Conservation (phyloP, 1,140 invertebrate species). For the Colletes gigas region DNA sequence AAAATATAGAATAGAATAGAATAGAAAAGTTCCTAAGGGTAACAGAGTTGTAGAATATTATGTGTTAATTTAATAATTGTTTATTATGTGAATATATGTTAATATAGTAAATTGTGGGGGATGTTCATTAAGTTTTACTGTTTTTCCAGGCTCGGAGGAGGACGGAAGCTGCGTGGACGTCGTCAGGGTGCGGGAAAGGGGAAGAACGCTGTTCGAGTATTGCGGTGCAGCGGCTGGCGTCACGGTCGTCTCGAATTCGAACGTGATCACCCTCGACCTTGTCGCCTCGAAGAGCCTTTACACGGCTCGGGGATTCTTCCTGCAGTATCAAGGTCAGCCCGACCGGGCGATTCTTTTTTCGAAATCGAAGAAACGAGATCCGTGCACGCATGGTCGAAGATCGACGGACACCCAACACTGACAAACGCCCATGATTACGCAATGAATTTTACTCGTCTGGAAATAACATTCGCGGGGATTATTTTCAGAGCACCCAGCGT, state of each 20-base stretch:
- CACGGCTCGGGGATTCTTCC: constrained; percentile 76
- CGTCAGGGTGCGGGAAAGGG: constrained; percentile 74
- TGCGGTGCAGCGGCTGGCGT: constrained; percentile 75
- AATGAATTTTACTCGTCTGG: constrained; percentile 14
- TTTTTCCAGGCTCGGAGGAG: constrained; percentile 66
- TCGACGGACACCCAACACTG: constrained; percentile 15
- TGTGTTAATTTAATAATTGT: no score
- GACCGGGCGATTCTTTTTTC: not conserved
- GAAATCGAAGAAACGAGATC: constrained; percentile 12
- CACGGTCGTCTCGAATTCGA: constrained; percentile 75
- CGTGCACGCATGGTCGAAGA: not conserved
- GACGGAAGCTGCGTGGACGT: constrained; percentile 77
- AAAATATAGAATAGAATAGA: no score
- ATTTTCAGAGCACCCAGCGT: not conserved
- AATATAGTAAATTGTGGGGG: no score
- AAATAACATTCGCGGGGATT: constrained; percentile 27
- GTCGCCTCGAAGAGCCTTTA: constrained; percentile 70
- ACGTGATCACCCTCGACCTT: constrained; percentile 76
- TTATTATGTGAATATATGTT: no score
- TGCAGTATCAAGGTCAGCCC: constrained; percentile 77
- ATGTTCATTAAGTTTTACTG: not conserved
- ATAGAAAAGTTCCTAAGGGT: no score
- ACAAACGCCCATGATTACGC: not conserved
- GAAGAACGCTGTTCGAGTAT: constrained; percentile 74
- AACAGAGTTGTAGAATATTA: no score